Percentiles rank a stretch among this genome's conserved stretches.
phyloP scores from a whole-genome alignment of 2,888 invertebrate species.

The Mythimna albipuncta region DNA sequence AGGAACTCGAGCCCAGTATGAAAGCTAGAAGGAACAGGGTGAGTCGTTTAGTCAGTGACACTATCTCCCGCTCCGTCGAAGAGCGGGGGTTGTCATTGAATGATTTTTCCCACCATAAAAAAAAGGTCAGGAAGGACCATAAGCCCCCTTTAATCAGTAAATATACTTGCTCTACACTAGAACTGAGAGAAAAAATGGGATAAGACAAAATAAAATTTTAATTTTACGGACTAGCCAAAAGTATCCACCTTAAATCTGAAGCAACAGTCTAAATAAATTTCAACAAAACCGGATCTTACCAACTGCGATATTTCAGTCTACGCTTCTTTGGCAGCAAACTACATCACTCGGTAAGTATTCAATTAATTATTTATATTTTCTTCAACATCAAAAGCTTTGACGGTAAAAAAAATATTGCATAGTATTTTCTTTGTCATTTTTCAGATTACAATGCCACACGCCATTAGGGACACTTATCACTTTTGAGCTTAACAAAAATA shows the following conservation, averaged over 20 bases:
- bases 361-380: constrained; percentile 43
- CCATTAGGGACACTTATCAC: constrained; percentile 49
- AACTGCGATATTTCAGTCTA: constrained; percentile 4
- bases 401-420: constrained; percentile 30
- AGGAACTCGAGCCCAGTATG: too few species aligned
- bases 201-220: too few species aligned
- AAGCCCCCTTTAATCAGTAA: too few species aligned
- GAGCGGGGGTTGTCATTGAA: too few species aligned
- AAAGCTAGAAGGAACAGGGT: too few species aligned
- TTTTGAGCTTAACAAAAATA: constrained; percentile 32
- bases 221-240: too few species aligned
- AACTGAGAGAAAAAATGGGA: too few species aligned
- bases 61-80: too few species aligned
- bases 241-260: neutral
- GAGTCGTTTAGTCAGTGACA: too few species aligned
- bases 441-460: constrained; percentile 46
- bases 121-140: too few species aligned
- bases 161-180: too few species aligned
- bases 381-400: constrained; percentile 55
- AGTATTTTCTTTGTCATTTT: constrained; percentile 53
- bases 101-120: too few species aligned
- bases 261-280: neutral
- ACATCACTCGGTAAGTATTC: constrained; percentile 8
- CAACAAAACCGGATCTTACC: neutral
- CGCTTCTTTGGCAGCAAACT: constrained; percentile 5